Evolutionary conservation across 1,140 invertebrate genomes (phyloP), one percentile per base, ranked within the genome.

Genomic region (Bemisia tabaci): DNA sequence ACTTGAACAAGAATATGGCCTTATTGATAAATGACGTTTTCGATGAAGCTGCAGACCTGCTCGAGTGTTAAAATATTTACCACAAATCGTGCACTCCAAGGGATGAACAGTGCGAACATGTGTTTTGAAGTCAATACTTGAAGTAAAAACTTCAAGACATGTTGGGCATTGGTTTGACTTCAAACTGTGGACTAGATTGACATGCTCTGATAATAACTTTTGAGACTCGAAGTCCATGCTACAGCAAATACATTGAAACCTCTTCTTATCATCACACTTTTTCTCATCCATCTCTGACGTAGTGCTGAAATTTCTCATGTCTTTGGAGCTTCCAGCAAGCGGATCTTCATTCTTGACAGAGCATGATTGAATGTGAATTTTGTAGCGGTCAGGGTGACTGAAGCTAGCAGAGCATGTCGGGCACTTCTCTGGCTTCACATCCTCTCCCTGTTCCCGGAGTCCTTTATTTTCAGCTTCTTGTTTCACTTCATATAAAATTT

Each of bases 1-100:
- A 21, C 88, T 77, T 1, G 84, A 84, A 72, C 91, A 94, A 74
- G 81, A 82, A 73, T 84, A 88, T 33, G 87, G 86, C 73, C 86
- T 87, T 70, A 91, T 87, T 21, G 87, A 87, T 39, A 90, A 74
- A 77, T 92, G 89, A 1, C 86, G 84, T 72, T 88, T 89, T 72
- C 89, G 81, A 72, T 92, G 90, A 12, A 89, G 73, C 9, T 86
- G 84, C 58, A 90, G 83, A 75, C 89, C 88, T 26, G 68, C 26
- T 65, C 70, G 70, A 2, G 64, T 67, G 23, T 65, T 65, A 26
- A 74, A 74, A 33, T 85, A 86, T 74, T 90, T 90, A 5, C 88
- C 87, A 73, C 89, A 91, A 26, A 86, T 84, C 24, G 84, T 81
- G 71, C 90, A 91, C 73, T 90, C 87, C 23, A 91, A 79, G 0